Base-by-base conservation (phyloP, 1,140 invertebrate species). In the Drosophila ambigua region DNA sequence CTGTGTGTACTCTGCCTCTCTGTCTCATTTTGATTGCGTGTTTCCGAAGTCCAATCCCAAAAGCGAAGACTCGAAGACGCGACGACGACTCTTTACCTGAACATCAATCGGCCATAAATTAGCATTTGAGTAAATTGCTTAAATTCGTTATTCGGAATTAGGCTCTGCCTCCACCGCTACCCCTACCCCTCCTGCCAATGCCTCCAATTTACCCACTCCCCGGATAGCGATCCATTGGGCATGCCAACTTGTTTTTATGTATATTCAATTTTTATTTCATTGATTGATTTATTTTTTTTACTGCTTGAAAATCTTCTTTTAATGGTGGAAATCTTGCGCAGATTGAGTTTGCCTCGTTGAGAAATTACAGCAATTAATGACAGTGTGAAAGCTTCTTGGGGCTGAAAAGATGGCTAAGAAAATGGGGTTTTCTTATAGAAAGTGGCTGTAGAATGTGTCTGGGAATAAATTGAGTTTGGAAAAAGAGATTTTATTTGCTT, bases 61-160 rank as follows among this genome's bases (percentile, higher is more conserved):
- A 61, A 62, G 64, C 51, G 55, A 49, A 48, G 28, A 26, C 45
- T 13, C 35, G 35, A 39, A 13, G 35, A 39, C 35, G 35, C 11
- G 11, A 13, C 35, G 11, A 39, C 35, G 35, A 13, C 35, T 39
- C 35, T 64, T 74, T 90, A 90, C 90, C 90, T 91, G 90, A 72
- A 80, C 82, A 88, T 90, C 79, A 77, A 88, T 91, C 80, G 87
- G 72, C 87, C 82, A 91, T 91, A 91, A 91, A 91, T 91, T 91
- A 91, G 90, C 85, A 91, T 91, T 91, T 91, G 79, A 90, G 90
- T 90, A 91, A 91, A 91, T 91, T 90, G 85, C 59, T 88, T 91
- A 90, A 91, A 91, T 91, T 91, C 85, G 85, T 91, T 91, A 88
- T 91, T 91, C 75, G 82, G 82, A 90, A 91, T 91, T 91, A 90